A percentile compares a stretch with the other conserved stretches of the same genome.
These are phyloP conservation scores for Gallinago paraguaiae DNA, from an alignment of 2,113 vertebrate genomes.

Conservation along the genomic window DNA sequence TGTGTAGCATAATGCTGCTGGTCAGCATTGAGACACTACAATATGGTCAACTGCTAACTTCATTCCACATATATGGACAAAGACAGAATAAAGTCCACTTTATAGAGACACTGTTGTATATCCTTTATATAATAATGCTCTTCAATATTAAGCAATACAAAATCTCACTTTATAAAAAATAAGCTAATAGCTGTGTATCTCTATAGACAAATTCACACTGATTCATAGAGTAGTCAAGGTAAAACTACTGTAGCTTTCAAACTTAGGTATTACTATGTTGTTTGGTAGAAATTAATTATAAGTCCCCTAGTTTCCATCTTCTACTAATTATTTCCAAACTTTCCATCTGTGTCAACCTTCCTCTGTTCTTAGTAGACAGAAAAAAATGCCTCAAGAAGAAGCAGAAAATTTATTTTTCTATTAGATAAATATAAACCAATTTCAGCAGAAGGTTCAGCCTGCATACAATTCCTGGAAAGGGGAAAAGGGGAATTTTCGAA, in stretches of 20 bases:
- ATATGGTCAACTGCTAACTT: neutral
- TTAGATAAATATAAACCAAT: neutral
- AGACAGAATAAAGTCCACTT: neutral
- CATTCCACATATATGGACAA: neutral
- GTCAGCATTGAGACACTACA: neutral
- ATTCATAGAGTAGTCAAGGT: neutral
- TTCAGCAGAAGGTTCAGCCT: neutral
- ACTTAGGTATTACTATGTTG: neutral
- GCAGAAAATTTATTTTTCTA: neutral
- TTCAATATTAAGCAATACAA: neutral
- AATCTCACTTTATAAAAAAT: neutral
- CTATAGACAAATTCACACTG: neutral
- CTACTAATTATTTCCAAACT: neutral
- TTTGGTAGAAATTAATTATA: neutral
- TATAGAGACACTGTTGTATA: neutral
- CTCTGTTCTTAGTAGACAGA: neutral
- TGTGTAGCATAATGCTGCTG: neutral
- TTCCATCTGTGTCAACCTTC: neutral
- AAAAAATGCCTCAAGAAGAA: neutral
- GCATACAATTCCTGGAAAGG: neutral
- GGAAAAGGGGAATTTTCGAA: neutral
- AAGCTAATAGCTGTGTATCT: neutral
- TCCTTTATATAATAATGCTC: neutral
- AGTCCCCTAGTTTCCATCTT: neutral
- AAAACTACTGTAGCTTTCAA: neutral